A percentile compares a stretch with the other conserved stretches of the same genome.
Evolutionary conservation across 2,797 vertebrate species (phyloP).

Genomic region (Molossus alvarezi): DNA sequence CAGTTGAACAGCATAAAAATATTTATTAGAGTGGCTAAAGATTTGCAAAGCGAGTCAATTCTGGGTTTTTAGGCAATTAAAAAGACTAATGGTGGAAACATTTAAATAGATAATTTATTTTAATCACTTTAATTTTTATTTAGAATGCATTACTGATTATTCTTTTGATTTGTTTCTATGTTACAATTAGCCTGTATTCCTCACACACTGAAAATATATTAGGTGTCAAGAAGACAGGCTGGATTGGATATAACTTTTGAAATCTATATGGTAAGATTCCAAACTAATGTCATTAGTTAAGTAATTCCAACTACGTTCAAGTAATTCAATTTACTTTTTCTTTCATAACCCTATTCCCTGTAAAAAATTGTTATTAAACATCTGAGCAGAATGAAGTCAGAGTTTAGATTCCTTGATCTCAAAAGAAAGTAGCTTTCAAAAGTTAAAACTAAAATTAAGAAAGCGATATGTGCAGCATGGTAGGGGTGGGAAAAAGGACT

Average conservation of each 20-base stretch:
- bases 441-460: background rate
- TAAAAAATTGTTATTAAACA: slow-evolving; percentile 43
- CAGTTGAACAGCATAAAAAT: slow-evolving; percentile 68
- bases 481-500: background rate
- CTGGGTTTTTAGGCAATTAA: slow-evolving; percentile 45
- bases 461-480: background rate
- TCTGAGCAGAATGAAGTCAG: slow-evolving; percentile 46
- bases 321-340: slow-evolving; percentile 41
- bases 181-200: slow-evolving; percentile 54
- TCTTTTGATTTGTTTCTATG: slow-evolving; percentile 46
- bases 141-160: slow-evolving; percentile 38
- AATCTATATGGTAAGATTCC: slow-evolving; percentile 6
- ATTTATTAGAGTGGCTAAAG: slow-evolving; percentile 71
- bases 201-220: background rate
- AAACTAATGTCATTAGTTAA: background rate
- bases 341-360: background rate
- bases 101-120: slow-evolving; percentile 69
- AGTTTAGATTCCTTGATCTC: background rate
- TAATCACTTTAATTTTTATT: slow-evolving; percentile 59
- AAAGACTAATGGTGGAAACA: slow-evolving; percentile 50
- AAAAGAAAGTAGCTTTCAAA: slow-evolving; percentile 25
- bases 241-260: background rate
- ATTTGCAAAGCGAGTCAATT: slow-evolving; percentile 62
- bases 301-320: slow-evolving; percentile 27
- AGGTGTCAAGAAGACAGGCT: background rate